Conservation (phyloP, 2,113 vertebrate genomes). For the Leiothrix lutea region DNA sequence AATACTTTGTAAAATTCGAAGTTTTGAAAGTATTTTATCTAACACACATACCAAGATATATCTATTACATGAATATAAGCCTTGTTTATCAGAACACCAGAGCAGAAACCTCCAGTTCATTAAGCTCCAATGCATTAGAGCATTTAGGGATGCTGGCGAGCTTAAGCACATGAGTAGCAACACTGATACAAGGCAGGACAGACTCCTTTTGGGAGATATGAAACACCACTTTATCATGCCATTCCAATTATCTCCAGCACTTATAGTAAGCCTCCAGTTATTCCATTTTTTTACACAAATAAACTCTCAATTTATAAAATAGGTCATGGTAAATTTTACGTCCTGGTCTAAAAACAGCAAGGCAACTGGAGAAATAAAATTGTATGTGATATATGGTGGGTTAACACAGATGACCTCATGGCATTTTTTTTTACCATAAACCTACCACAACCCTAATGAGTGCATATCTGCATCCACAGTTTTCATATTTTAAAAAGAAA, state of each 20-base stretch:
- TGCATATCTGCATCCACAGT: background rate
- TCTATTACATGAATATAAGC: background rate
- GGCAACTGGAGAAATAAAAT: constrained; percentile 9
- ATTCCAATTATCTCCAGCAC: constrained; percentile 5
- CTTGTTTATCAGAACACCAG: background rate
- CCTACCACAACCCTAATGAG: background rate
- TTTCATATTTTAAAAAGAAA: background rate
- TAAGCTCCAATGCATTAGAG: background rate
- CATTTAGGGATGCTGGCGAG: background rate
- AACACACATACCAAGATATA: background rate
- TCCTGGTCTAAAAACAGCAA: background rate
- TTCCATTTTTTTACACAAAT: constrained; percentile 17
- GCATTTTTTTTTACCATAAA: background rate
- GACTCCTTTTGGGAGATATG: background rate
- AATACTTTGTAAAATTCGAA: background rate
- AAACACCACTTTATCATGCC: background rate
- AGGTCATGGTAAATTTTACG: constrained; percentile 5
- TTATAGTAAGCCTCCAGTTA: background rate
- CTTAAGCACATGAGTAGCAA: background rate
- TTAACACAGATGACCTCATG: background rate
- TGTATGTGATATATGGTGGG: background rate
- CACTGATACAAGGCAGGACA: background rate
- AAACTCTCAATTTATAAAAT: constrained; percentile 34
- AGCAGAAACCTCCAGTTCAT: background rate
- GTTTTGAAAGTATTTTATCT: background rate